Percentiles rank a stretch among this genome's conserved stretches.
Evolutionary conservation across 1,140 invertebrate species (phyloP).

Genomic region (Lordiphosa clarofinis): DNA sequence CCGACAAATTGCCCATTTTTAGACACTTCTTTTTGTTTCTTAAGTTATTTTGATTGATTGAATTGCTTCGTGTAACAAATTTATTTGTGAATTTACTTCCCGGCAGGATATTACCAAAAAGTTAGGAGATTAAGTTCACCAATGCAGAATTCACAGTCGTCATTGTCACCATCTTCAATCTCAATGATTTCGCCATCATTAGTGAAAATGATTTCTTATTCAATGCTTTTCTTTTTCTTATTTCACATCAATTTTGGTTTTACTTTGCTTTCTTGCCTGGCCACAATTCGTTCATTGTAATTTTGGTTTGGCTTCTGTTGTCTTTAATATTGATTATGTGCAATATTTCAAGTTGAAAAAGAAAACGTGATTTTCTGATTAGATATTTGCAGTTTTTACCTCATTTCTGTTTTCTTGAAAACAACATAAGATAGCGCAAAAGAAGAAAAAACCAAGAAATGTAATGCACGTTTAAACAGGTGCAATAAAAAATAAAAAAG

Average conservation of each 20-base stretch:
- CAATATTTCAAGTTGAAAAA: conserved; percentile 29
- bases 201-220: too few relatives aligned
- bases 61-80: too few relatives aligned
- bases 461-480: background rate
- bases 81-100: too few relatives aligned
- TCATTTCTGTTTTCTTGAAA: conserved; percentile 11
- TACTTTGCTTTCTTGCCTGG: conserved; percentile 36
- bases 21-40: background rate
- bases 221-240: conserved; percentile 46
- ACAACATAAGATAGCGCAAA: too few relatives aligned
- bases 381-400: conserved; percentile 9
- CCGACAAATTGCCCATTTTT: conserved; percentile 41
- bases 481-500: conserved; percentile 2
- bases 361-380: conserved; percentile 5
- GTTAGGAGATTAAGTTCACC: conserved; percentile 33
- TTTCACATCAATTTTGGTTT: conserved; percentile 36
- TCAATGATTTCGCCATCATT: too few relatives aligned
- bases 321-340: conserved; percentile 50
- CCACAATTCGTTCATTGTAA: conserved; percentile 13
- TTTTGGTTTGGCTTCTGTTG: conserved; percentile 31
- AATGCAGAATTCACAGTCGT: background rate
- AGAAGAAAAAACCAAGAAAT: conserved; percentile 8
- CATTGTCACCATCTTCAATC: conserved; percentile 26
- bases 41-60: conserved; percentile 56
- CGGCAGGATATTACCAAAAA: conserved; percentile 33